These are phyloP conservation scores for Vultur gryphus DNA, from an alignment of 2,797 vertebrate species.

Conservation along the genomic window DNA sequence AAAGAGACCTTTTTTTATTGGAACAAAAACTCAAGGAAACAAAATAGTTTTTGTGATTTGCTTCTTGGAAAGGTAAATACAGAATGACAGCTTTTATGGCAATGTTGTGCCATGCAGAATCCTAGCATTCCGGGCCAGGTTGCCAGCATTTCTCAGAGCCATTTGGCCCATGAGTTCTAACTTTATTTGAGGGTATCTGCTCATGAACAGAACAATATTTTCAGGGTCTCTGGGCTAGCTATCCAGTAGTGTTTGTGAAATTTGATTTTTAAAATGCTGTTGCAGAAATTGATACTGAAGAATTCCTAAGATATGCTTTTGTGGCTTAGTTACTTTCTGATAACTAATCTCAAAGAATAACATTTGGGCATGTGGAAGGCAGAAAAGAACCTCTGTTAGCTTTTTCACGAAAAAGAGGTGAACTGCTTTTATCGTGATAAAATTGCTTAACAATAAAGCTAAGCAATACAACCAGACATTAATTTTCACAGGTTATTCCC, in stretches of 20 bases:
- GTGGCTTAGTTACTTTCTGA: slow-evolving; percentile 3
- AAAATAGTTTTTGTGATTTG: not conserved
- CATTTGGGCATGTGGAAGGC: not conserved
- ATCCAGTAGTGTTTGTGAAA: not conserved
- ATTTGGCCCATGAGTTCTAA: not conserved
- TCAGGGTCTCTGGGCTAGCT: not conserved
- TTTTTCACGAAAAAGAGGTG: not conserved
- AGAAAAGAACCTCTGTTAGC: not conserved
- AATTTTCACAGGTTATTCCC: not conserved
- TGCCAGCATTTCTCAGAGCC: not conserved
- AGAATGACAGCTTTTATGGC: not conserved
- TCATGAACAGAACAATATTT: not conserved
- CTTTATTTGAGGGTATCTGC: not conserved
- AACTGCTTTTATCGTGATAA: not conserved
- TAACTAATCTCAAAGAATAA: slow-evolving; percentile 17
- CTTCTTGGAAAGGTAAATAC: not conserved
- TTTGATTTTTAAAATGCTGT: not conserved
- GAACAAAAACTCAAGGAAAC: not conserved
- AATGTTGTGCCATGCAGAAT: not conserved
- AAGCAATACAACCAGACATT: not conserved
- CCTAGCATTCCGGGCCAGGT: not conserved
- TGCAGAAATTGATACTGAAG: not conserved
- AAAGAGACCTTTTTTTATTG: not conserved
- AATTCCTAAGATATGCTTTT: not conserved
- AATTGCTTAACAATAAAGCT: not conserved